A percentile compares a stretch with the other conserved stretches of the same genome.
These are phyloP conservation scores for Metridium senile DNA, from an alignment of 92 coral and sea anemone species.

Conservation along the genomic window DNA sequence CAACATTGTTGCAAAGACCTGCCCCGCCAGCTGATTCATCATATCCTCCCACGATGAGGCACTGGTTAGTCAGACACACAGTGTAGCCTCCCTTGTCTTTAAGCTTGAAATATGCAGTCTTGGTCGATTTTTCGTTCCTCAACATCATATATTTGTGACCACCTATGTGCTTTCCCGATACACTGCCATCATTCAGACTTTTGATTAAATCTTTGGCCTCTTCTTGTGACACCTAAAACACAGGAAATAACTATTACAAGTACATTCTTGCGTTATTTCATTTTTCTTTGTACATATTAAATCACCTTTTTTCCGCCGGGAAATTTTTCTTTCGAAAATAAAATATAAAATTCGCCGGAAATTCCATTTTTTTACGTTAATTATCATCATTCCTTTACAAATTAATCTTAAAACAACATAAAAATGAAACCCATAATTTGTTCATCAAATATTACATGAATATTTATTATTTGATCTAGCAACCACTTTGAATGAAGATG, in stretches of 20 bases:
- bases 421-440: too few relatives aligned
- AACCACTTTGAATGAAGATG: too few relatives aligned
- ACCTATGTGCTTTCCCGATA: conserved; percentile 51
- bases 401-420: too few relatives aligned
- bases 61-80: conserved; percentile 72
- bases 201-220: conserved; percentile 73
- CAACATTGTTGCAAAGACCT: conserved; percentile 77
- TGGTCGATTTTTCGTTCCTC: conserved; percentile 67
- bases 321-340: too few relatives aligned
- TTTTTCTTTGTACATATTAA: background rate
- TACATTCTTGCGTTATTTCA: background rate
- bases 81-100: conserved; percentile 79
- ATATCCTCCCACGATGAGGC: conserved; percentile 73
- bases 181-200: conserved; percentile 82
- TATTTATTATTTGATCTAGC: too few relatives aligned
- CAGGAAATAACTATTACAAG: background rate
- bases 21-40: conserved; percentile 83
- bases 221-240: conserved; percentile 45
- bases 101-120: conserved; percentile 67
- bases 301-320: too few relatives aligned
- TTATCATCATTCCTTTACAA: too few relatives aligned
- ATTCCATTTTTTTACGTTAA: too few relatives aligned
- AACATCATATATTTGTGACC: conserved; percentile 84
- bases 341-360: too few relatives aligned
- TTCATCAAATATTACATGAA: background rate